Conservation (phyloP, 2,888 invertebrate species). For the Minunthozetes semirufus region DNA sequence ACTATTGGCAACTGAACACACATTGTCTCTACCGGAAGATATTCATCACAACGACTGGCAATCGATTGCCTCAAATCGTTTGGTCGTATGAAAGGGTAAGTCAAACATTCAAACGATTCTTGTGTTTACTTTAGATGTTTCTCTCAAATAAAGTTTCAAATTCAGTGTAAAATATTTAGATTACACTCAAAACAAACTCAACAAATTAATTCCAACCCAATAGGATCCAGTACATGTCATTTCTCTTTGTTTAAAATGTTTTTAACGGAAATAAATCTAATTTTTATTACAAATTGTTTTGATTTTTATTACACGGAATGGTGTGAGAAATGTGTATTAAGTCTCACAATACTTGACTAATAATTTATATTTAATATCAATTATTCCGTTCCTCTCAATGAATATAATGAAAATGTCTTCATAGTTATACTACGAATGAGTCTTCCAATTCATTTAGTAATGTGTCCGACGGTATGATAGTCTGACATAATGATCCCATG, state of each 20-base stretch:
- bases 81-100: constrained; percentile 2
- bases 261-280: neutral
- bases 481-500: neutral
- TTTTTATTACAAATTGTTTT: neutral
- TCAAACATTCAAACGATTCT: neutral
- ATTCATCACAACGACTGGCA: neutral
- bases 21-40: constrained; percentile 2
- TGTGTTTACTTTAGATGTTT: neutral
- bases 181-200: too few species aligned
- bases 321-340: neutral
- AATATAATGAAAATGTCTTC: neutral
- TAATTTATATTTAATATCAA: too few species aligned
- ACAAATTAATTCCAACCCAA: too few species aligned
- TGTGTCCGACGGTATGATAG: too few species aligned
- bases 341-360: neutral
- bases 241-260: too few species aligned
- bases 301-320: neutral
- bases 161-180: too few species aligned
- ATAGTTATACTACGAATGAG: neutral
- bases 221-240: too few species aligned
- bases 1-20: neutral
- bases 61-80: neutral
- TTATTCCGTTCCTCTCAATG: too few species aligned
- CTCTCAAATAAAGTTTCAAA: neutral
- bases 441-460: too few species aligned